A percentile compares a stretch with the other conserved stretches of the same genome.
phyloP scores from a whole-genome alignment of 1,140 invertebrate genomes.

The Paralvinella palmiformis region DNA sequence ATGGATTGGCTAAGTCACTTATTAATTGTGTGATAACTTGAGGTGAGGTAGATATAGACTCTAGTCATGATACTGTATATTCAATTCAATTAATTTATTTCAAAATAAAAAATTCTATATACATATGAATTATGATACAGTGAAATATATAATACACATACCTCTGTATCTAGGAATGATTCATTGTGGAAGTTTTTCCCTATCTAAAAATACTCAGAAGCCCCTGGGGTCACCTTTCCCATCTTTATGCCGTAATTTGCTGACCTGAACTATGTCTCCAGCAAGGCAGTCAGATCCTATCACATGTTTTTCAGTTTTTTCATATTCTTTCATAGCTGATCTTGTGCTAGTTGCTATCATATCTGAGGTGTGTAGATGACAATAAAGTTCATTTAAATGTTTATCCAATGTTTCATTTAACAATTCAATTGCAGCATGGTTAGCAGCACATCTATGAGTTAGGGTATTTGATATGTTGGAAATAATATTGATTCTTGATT shows the following conservation, averaged over 20 bases:
- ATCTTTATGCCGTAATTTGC: background rate
- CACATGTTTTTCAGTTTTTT: background rate
- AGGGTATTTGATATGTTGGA: background rate
- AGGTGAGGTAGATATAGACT: no score
- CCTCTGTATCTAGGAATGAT: background rate
- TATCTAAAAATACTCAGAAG: background rate
- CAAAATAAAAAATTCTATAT: no score
- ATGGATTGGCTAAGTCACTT: no score
- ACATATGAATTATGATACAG: no score
- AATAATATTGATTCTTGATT: background rate
- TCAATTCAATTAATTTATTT: no score
- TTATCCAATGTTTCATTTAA: background rate
- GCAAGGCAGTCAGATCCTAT: background rate
- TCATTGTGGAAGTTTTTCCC: background rate
- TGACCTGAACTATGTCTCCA: background rate
- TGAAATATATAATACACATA: no score
- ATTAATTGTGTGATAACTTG: no score
- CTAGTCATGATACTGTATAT: no score
- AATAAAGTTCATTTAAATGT: background rate
- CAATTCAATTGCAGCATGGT: constrained; percentile 5
- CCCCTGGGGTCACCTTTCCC: background rate
- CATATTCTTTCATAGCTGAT: background rate
- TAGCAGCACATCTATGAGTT: background rate
- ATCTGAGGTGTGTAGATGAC: background rate
- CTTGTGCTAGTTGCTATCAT: background rate